Evolutionary conservation across 2,113 vertebrate genomes (phyloP).

Genomic region (Gnathonemus longibarbis): DNA sequence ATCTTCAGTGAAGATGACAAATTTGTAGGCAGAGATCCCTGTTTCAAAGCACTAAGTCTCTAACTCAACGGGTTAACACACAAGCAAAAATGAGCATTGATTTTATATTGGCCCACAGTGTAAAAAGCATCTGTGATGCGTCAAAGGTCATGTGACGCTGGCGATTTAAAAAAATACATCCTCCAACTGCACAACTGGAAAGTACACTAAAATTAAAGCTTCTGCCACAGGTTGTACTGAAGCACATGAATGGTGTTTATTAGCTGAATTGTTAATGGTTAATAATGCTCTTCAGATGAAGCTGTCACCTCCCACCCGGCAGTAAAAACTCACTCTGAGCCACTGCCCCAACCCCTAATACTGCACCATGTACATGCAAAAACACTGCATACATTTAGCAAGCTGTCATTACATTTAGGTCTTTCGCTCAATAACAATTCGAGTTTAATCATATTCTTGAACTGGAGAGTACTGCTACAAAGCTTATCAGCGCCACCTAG

Average conservation of each 20-base stretch:
- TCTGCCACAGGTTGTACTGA: background rate
- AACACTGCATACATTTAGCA: background rate
- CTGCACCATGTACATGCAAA: background rate
- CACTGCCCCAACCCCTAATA: background rate
- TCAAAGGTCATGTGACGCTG: background rate
- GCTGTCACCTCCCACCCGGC: background rate
- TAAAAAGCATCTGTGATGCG: background rate
- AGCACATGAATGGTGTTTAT: background rate
- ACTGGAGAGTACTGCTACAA: background rate
- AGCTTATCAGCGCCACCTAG: slow-evolving; percentile 38
- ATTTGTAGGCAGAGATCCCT: background rate
- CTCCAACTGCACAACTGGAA: background rate
- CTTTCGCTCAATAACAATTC: background rate
- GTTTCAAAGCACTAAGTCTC: background rate
- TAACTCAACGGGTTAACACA: background rate
- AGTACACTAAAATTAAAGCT: background rate
- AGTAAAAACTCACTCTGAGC: background rate
- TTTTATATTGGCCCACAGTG: background rate
- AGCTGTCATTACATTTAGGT: background rate
- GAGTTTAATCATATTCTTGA: background rate
- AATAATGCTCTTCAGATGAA: background rate
- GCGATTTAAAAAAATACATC: background rate
- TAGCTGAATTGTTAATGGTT: background rate
- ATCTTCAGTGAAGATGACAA: background rate
- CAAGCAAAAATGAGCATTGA: background rate